Conservation (phyloP, 2,888 invertebrate genomes). For the Adelognathus sp. region DNA sequence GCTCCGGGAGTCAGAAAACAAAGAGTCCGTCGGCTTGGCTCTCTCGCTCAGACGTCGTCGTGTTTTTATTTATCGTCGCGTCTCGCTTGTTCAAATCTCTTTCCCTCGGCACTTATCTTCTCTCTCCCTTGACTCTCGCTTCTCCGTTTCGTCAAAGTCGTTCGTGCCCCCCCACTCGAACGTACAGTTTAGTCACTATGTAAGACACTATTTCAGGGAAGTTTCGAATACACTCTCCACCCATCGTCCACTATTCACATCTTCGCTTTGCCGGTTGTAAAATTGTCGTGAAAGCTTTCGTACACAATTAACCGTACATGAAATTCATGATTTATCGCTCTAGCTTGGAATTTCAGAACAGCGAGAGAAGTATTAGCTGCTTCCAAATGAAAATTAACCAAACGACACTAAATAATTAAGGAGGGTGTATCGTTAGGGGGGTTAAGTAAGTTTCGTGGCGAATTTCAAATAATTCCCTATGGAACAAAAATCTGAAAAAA, state of each 20-base stretch:
- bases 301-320: slow-evolving; percentile 8
- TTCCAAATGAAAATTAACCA: too few species aligned
- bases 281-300: slow-evolving; percentile 1
- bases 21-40: slow-evolving; percentile 59
- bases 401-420: too few species aligned
- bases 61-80: slow-evolving; percentile 40
- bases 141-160: slow-evolving; percentile 14
- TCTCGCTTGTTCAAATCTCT: slow-evolving; percentile 25
- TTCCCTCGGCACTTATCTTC: slow-evolving; percentile 36
- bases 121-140: slow-evolving; percentile 25
- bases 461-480: too few species aligned
- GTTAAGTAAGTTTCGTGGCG: too few species aligned
- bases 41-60: too few species aligned
- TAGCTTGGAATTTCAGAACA: background rate
- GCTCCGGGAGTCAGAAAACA: slow-evolving; percentile 65
- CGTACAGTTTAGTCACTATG: slow-evolving; percentile 33
- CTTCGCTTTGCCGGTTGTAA: background rate
- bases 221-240: background rate
- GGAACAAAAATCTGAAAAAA: too few species aligned
- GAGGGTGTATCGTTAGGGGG: too few species aligned
- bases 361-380: too few species aligned
- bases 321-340: slow-evolving; percentile 17
- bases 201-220: slow-evolving; percentile 34
- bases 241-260: background rate
- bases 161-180: background rate